These are phyloP conservation scores for Anaspis maculata DNA, from an alignment of 2,888 invertebrate genomes.

Conservation along the genomic window DNA sequence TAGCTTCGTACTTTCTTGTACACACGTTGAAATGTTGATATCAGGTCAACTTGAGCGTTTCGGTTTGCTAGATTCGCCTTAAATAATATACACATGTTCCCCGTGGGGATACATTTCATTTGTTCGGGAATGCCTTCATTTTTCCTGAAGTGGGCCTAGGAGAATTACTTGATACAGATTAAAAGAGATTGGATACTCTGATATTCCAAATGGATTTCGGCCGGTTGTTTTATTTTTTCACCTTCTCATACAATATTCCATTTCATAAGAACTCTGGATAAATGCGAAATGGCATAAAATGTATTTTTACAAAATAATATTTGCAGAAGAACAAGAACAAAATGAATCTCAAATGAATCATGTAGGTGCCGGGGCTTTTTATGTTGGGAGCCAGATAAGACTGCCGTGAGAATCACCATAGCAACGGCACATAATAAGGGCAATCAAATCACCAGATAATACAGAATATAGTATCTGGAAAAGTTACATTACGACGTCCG, in stretches of 20 bases:
- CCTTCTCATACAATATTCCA: background rate
- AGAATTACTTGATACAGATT: constrained; percentile 43
- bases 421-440: no score
- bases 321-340: no score
- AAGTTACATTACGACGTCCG: no score
- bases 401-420: no score
- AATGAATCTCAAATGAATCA: no score
- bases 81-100: constrained; percentile 38
- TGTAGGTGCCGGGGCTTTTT: no score
- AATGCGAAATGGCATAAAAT: no score
- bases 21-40: no score
- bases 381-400: no score
- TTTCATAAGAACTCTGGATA: background rate
- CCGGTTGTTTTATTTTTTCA: constrained; percentile 29
- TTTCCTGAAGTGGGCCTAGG: constrained; percentile 41
- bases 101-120: constrained; percentile 40
- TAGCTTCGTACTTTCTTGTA: background rate
- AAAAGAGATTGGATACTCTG: constrained; percentile 43
- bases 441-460: no score
- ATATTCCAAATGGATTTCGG: constrained; percentile 36
- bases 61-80: constrained; percentile 16
- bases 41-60: background rate
- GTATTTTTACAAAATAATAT: no score
- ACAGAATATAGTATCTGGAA: no score
- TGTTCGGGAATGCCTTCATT: constrained; percentile 43